These are phyloP conservation scores for Zelleria hepariella DNA, from an alignment of 2,888 invertebrate species.

Conservation along the genomic window DNA sequence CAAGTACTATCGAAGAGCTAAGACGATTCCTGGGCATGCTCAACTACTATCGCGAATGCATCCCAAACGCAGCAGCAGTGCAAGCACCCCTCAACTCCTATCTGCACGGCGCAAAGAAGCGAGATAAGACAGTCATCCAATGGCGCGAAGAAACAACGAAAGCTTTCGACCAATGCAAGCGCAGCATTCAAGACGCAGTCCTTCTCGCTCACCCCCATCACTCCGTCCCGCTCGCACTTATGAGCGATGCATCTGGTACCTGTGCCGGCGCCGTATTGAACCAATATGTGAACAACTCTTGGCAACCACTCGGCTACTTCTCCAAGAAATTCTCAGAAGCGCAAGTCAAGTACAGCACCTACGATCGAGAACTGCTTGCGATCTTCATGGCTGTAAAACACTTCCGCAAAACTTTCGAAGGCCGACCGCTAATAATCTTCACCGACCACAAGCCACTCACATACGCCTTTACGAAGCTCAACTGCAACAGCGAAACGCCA, in stretches of 20 bases:
- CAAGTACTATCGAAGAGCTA: slow-evolving; percentile 3
- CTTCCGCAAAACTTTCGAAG: too few relatives aligned
- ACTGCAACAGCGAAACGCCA: slow-evolving; percentile 8
- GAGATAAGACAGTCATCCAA: background rate
- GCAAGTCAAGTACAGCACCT: slow-evolving; percentile 3
- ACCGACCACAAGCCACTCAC: slow-evolving; percentile 7
- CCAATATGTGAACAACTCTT: background rate
- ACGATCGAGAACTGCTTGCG: slow-evolving; percentile 7
- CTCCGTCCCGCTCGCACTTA: background rate
- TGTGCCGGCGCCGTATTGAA: slow-evolving; percentile 4
- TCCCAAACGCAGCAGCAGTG: slow-evolving; percentile 5
- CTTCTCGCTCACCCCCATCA: background rate
- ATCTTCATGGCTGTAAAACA: slow-evolving; percentile 2
- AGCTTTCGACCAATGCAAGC: slow-evolving; percentile 1
- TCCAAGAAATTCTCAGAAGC: slow-evolving; percentile 7
- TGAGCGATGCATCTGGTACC: background rate
- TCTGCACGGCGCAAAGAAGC: slow-evolving; percentile 5
- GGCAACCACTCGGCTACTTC: slow-evolving; percentile 6
- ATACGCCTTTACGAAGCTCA: background rate
- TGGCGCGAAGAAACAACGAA: background rate
- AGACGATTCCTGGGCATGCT: slow-evolving; percentile 14
- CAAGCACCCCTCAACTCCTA: background rate
- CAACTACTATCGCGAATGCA: slow-evolving; percentile 8
- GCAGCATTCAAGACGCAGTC: background rate
- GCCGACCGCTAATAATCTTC: too few relatives aligned